Base-by-base conservation (phyloP, 2,888 invertebrate species). In the Platycnemis pennipes region DNA sequence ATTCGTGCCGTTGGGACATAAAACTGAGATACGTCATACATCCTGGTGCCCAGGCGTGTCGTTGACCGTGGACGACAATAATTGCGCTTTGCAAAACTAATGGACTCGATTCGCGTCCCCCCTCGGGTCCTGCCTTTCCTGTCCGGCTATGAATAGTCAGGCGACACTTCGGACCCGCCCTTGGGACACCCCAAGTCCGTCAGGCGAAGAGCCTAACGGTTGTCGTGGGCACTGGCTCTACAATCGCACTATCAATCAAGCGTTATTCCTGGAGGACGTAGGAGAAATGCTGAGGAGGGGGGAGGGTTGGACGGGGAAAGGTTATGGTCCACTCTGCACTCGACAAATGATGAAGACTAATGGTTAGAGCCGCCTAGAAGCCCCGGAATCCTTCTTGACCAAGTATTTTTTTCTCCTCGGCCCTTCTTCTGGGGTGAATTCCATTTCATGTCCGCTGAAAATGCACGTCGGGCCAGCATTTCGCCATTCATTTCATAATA, bases 171-270 rank as follows among this genome's bases (percentile, higher is more conserved):
- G n/a, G 63, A 63, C 5, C 77, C 77, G 37, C 77, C 77, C 77
- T 77, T 37, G 77, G 77, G 77, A 77, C 31, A 77, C 31, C n/a
- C n/a, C 11, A 77, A n/a, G 37, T 77, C 31, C 77, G 77, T 77
- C 77, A 77, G 13, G 37, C 13, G 77, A 77, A 77, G 77, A 77
- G 37, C 31, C 77, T 16, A 77, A 37, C 77, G 77, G 77, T 77
- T 77, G 31, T 31, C 31, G 77, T 31, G 31, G 13, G 37, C 31
- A 11, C 77, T 37, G 13, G 31, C 13, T 13, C 13, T 13, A 31
- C 77, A 37, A 77, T 77, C 77, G 31, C 77, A 77, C 77, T 77
- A 77, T 77, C 77, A 77, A 77, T 77, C 77, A 77, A 37, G 37
- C 77, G 77, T 37, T 77, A 77, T 16, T 77, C 16, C 77, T 77